Conservation (phyloP, 2,888 invertebrate species). For the Drosophila birchii region DNA sequence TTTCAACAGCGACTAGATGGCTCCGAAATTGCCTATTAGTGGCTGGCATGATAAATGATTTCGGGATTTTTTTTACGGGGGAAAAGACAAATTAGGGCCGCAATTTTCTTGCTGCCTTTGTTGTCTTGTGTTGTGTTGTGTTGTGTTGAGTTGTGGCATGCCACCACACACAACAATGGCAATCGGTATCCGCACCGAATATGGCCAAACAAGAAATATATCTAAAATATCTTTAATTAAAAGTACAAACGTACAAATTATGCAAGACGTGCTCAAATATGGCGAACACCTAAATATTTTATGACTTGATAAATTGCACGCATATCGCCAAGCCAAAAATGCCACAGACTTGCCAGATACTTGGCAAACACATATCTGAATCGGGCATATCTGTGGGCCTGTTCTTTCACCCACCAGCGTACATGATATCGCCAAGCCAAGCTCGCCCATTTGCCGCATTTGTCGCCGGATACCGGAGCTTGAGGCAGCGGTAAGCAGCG, state of each 20-base stretch:
- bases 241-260: slow-evolving; percentile 75
- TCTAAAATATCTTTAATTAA: slow-evolving; percentile 76
- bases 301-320: slow-evolving; percentile 64
- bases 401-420: slow-evolving; percentile 49
- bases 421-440: slow-evolving; percentile 57
- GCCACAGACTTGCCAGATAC: slow-evolving; percentile 19
- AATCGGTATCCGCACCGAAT: slow-evolving; percentile 57
- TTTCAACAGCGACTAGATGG: slow-evolving; percentile 47
- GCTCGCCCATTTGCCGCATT: slow-evolving; percentile 56
- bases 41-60: slow-evolving; percentile 47
- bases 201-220: slow-evolving; percentile 61
- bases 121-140: background rate
- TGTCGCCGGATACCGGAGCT: slow-evolving; percentile 47
- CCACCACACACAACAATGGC: slow-evolving; percentile 27
- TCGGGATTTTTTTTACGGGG: slow-evolving; percentile 8
- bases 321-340: slow-evolving; percentile 36
- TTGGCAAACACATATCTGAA: slow-evolving; percentile 19
- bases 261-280: slow-evolving; percentile 78
- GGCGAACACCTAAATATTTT: slow-evolving; percentile 81
- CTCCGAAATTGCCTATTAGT: slow-evolving; percentile 41
- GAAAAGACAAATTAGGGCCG: slow-evolving; percentile 51
- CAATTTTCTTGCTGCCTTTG: slow-evolving; percentile 21
- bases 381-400: slow-evolving; percentile 30
- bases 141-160: slow-evolving; percentile 33
- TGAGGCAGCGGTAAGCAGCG: background rate